Evolutionary conservation across 2,113 vertebrate genomes (phyloP), one percentile per base, ranked within the genome.

Genomic region (Daphoenositta chrysoptera): DNA sequence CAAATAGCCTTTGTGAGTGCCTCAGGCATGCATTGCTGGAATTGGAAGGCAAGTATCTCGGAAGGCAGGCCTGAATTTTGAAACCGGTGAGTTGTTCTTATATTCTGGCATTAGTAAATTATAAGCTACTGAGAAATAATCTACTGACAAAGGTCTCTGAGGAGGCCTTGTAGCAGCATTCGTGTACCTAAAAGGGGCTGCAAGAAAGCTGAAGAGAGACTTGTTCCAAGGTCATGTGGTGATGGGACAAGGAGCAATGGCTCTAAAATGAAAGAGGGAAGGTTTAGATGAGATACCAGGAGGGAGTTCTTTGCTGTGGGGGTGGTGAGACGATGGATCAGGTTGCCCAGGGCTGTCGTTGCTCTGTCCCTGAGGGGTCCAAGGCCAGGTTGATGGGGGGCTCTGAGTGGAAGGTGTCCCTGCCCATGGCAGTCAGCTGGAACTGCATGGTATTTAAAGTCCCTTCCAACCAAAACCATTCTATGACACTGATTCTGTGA

Each of bases 21-120:
- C 90, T 96, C 83, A 90, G 90, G 93, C 97, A 64, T 37, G 57
- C 75, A 82, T 16, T 88, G 95, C 91, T 96, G 89, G 90, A 90
- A 93, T 84, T 95, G 94, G 89, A 94, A 96, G 91, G 93, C 73
- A 95, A 96, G 86, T 83, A 93, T 90, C 91, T 96, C 20, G 5
- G 90, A 96, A 95, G 75, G n/a, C 91, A 97, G 95, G 66, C 61
- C 53, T 51, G 90, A 94, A 91, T 91, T 96, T 73, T 89, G 85
- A 92, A 93, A 70, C 68, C 94, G 88, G 44, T 11, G 64, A 42
- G 33, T 44, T 93, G 47, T 57, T 95, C 80, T 96, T 93, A 82
- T 61, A 91, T 94, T 90, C 50, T 80, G 80, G 83, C 65, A 91
- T 94, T 91, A 94, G 91, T 86, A 94, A 96, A 97, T 91, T 39